Conservation (phyloP, 2,797 vertebrate species). For the Halcyon leucocephala region DNA sequence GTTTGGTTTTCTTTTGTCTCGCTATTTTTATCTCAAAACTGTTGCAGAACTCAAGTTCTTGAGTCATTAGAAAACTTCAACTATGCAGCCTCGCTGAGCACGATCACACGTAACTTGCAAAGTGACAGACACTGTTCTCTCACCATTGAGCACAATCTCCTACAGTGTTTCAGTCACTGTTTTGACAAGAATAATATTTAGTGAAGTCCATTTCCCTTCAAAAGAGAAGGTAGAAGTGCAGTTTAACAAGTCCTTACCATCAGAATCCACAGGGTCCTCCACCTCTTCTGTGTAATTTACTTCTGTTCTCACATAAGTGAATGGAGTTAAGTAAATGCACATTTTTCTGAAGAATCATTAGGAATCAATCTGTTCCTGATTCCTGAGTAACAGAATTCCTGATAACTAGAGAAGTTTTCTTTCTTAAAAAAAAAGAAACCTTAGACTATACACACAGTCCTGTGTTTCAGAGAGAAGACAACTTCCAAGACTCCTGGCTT, state of each 20-base stretch:
- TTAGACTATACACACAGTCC: background rate
- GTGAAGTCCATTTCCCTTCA: background rate
- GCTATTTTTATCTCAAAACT: background rate
- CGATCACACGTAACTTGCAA: background rate
- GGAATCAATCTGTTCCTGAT: background rate
- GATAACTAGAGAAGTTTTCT: background rate
- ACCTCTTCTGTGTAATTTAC: constrained; percentile 99
- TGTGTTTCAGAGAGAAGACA: background rate
- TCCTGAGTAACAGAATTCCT: background rate
- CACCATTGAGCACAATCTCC: background rate
- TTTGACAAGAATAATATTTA: background rate
- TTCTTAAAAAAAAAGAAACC: background rate
- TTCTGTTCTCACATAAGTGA: constrained; percentile 98
- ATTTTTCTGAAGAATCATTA: background rate
- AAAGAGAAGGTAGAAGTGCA: background rate
- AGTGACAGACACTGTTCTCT: background rate
- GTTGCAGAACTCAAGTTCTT: background rate
- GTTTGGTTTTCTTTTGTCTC: background rate
- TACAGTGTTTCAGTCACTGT: background rate
- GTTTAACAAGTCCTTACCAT: constrained; percentile 83
- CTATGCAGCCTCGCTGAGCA: background rate
- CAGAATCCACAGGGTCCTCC: constrained; percentile 96
- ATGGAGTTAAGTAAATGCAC: constrained; percentile 78
- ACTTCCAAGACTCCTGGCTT: background rate
- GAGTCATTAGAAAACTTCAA: background rate